These are phyloP conservation scores for Erythrolamprus reginae DNA, from an alignment of 2,113 vertebrate genomes.

Conservation along the genomic window DNA sequence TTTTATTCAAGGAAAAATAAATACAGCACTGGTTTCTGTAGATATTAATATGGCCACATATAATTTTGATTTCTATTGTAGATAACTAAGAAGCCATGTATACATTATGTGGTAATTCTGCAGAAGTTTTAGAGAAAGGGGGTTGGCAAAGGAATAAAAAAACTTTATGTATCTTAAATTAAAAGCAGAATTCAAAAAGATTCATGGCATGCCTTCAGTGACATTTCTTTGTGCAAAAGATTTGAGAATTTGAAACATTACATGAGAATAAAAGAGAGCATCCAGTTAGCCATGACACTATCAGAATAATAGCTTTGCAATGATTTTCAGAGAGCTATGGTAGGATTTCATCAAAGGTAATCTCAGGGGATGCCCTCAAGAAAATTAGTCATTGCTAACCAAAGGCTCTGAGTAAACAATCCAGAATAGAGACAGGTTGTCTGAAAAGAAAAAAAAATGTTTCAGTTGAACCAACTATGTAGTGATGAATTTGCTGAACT, in stretches of 20 bases:
- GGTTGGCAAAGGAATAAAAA: background rate
- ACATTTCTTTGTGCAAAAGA: background rate
- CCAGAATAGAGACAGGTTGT: conserved; percentile 65
- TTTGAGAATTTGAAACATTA: background rate
- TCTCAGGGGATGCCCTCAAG: conserved; percentile 66
- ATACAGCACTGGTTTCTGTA: background rate
- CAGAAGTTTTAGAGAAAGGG: background rate
- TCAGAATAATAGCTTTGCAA: conserved; percentile 62
- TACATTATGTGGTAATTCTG: background rate
- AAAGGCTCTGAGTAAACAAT: conserved; percentile 67
- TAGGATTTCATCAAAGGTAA: conserved; percentile 59
- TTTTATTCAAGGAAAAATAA: background rate
- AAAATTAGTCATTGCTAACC: conserved; percentile 69
- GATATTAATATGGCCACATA: background rate
- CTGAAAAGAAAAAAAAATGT: conserved; percentile 62
- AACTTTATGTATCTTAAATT: background rate
- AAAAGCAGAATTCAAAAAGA: background rate
- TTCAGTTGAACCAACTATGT: conserved; percentile 53
- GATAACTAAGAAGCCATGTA: background rate
- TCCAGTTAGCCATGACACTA: conserved; percentile 56
- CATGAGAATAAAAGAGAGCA: conserved; percentile 24
- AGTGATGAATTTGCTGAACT: conserved; percentile 42
- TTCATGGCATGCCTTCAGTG: background rate
- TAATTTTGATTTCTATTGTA: background rate
- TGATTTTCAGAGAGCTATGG: conserved; percentile 65